phyloP scores from a whole-genome alignment of 2,797 vertebrate species.

The Cheirogaleus major region DNA sequence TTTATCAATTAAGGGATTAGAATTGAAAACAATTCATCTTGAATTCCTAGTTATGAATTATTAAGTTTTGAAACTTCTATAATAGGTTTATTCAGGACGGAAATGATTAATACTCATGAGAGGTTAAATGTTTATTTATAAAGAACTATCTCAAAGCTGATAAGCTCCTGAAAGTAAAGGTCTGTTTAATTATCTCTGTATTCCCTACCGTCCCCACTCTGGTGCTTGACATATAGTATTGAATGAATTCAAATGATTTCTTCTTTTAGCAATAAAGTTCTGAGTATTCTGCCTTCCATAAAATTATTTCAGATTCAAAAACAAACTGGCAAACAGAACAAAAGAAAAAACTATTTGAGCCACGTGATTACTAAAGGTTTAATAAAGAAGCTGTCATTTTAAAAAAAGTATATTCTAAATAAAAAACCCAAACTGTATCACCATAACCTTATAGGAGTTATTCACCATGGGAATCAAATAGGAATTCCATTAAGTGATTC shows the following conservation, averaged over 20 bases:
- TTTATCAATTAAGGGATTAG: slow-evolving; percentile 77
- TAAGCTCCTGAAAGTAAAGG: not conserved
- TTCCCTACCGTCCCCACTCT: not conserved
- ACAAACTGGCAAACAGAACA: not conserved
- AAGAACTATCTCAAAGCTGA: not conserved
- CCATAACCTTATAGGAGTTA: not conserved
- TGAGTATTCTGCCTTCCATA: not conserved
- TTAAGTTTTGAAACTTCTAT: slow-evolving; percentile 74
- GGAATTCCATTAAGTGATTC: not conserved
- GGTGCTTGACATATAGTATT: not conserved
- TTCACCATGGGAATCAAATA: not conserved
- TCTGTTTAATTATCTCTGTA: slow-evolving; percentile 23
- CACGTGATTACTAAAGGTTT: not conserved
- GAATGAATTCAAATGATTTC: slow-evolving; percentile 28
- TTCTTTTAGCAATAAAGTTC: slow-evolving; percentile 13
- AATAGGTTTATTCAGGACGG: slow-evolving; percentile 77
- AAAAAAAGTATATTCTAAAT: not conserved
- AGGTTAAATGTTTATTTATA: slow-evolving; percentile 9
- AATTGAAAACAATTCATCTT: slow-evolving; percentile 78
- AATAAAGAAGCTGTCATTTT: not conserved
- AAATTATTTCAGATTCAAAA: slow-evolving; percentile 17
- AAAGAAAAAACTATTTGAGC: not conserved
- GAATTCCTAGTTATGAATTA: slow-evolving; percentile 73
- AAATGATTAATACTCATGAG: slow-evolving; percentile 58
- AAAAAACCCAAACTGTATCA: not conserved